A percentile compares a stretch with the other conserved stretches of the same genome.
Evolutionary conservation across 2,797 vertebrate species (phyloP).

Genomic region (Acipenser transmontanus): DNA sequence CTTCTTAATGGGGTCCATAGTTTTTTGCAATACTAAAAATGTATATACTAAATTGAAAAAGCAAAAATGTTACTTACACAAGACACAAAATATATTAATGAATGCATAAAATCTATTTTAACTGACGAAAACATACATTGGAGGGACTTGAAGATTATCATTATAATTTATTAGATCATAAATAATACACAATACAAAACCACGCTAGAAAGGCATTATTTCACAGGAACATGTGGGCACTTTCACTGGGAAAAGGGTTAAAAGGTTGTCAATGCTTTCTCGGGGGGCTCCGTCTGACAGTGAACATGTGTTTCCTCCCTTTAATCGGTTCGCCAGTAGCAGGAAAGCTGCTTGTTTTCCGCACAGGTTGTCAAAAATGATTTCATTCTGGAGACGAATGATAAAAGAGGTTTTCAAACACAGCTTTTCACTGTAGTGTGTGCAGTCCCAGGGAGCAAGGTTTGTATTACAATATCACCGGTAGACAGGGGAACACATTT

Average conservation of each 20-base stretch:
- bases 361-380: conserved; percentile 78
- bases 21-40: not conserved
- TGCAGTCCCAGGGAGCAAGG: conserved; percentile 60
- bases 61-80: not conserved
- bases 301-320: conserved; percentile 88
- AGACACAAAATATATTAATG: too few relatives aligned
- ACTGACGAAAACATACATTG: not conserved
- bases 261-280: conserved; percentile 78
- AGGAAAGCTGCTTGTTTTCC: conserved; percentile 75
- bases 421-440: conserved; percentile 66
- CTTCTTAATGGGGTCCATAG: too few relatives aligned
- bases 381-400: conserved; percentile 76
- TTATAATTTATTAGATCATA: conserved; percentile 12
- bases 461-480: conserved; percentile 61
- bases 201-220: conserved; percentile 24
- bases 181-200: conserved; percentile 33
- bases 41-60: not conserved
- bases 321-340: conserved; percentile 79
- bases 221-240: conserved; percentile 62
- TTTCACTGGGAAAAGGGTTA: conserved; percentile 71
- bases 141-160: not conserved
- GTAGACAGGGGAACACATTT: not conserved
- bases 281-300: conserved; percentile 73
- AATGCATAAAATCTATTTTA: not conserved
- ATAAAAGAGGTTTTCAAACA: conserved; percentile 77